These are phyloP conservation scores for Germaria angustata DNA, from an alignment of 2,888 invertebrate genomes.

Conservation along the genomic window DNA sequence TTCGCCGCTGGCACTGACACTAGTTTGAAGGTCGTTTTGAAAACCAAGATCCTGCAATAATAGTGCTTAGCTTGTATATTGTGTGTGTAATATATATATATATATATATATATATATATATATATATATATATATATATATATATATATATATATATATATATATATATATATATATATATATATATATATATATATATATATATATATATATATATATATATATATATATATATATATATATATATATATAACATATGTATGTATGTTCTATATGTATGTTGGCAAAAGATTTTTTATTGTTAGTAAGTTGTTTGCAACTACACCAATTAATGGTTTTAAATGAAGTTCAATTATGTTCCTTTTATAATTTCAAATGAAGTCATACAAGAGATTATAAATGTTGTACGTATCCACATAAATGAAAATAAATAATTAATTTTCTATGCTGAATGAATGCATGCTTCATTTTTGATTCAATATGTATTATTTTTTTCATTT, in stretches of 20 bases:
- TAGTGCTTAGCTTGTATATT: constrained; percentile 6
- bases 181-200: constrained; percentile 33
- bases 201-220: no score
- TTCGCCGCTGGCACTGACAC: constrained; percentile 86
- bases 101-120: neutral
- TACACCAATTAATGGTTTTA: neutral
- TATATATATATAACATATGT: constrained; percentile 20
- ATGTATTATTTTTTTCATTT: neutral
- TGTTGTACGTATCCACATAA: neutral
- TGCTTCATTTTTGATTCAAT: constrained; percentile 34
- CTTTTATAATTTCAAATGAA: neutral
- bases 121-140: no score
- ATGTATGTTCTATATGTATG: no score
- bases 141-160: no score
- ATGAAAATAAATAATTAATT: constrained; percentile 6
- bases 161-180: neutral
- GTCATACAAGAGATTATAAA: neutral
- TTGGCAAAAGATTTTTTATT: constrained; percentile 41
- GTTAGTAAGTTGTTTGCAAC: neutral
- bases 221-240: neutral
- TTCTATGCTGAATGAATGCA: constrained; percentile 52
- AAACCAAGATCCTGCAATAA: constrained; percentile 85
- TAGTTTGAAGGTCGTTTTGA: constrained; percentile 89
- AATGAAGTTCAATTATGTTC: neutral
- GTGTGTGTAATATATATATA: neutral